phyloP scores from a whole-genome alignment of 2,113 vertebrate genomes.

The Dryoscopus gambensis region DNA sequence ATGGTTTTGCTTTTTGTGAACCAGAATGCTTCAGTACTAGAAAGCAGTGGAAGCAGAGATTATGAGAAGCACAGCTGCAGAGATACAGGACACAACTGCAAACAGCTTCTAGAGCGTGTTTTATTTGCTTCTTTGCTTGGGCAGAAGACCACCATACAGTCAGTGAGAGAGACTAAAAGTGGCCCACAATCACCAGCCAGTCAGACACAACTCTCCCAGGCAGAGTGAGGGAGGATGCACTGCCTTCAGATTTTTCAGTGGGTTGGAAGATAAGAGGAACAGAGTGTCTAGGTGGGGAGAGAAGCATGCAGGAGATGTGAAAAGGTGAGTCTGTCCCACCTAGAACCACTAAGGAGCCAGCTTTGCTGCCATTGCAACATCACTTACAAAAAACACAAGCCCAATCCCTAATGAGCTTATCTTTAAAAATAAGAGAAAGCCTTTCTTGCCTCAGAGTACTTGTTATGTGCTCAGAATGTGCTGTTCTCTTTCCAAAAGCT shows the following conservation, averaged over 20 bases:
- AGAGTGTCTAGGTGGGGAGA: background rate
- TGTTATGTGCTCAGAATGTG: slow-evolving; percentile 50
- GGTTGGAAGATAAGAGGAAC: background rate
- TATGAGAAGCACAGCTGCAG: background rate
- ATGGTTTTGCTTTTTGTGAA: background rate
- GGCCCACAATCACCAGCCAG: background rate
- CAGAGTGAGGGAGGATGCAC: background rate
- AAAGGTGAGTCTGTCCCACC: background rate
- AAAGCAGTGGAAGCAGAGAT: background rate
- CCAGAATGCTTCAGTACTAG: background rate
- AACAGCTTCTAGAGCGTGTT: background rate
- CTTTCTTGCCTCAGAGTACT: slow-evolving; percentile 19
- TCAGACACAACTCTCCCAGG: background rate
- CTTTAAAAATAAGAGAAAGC: slow-evolving; percentile 40
- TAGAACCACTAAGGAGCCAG: background rate
- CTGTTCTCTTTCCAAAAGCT: slow-evolving; percentile 59
- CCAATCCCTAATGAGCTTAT: slow-evolving; percentile 50
- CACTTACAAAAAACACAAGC: slow-evolving; percentile 8
- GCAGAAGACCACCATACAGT: background rate
- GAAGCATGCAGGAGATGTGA: background rate
- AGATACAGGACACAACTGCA: background rate
- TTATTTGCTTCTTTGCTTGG: background rate
- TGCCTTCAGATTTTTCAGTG: background rate
- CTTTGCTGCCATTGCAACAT: slow-evolving; percentile 34
- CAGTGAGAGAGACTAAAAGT: background rate